phyloP scores from a whole-genome alignment of 2,797 vertebrate species.

The Naso thynnoides region DNA sequence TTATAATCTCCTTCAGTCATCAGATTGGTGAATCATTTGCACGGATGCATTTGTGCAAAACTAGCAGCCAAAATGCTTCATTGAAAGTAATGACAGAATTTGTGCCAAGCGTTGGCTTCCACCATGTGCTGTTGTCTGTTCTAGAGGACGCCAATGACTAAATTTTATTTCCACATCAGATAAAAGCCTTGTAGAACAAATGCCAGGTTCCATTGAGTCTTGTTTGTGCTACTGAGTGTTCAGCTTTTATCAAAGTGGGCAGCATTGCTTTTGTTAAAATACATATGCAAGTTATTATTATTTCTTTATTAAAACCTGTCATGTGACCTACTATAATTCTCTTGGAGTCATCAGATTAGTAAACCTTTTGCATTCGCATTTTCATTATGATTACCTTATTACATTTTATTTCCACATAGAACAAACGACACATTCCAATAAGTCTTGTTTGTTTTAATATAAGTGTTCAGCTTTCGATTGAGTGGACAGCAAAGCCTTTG shows the following conservation, averaged over 20 bases:
- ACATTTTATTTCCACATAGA: slow-evolving; percentile 46
- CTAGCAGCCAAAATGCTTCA: slow-evolving; percentile 35
- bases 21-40: slow-evolving; percentile 9
- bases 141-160: slow-evolving; percentile 26
- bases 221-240: slow-evolving; percentile 10
- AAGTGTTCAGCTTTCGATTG: slow-evolving; percentile 5
- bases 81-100: slow-evolving; percentile 35
- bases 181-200: slow-evolving; percentile 23
- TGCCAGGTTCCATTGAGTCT: not conserved
- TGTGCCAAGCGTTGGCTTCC: slow-evolving; percentile 43
- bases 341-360: no score
- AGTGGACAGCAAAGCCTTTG: not conserved
- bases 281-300: no score
- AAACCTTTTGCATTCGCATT: no score
- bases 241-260: not conserved
- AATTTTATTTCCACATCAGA: slow-evolving; percentile 48
- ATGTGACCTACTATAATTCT: no score
- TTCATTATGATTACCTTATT: no score
- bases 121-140: slow-evolving; percentile 23
- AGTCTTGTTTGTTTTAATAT: not conserved
- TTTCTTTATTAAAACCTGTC: no score
- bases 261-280: not conserved
- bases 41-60: slow-evolving; percentile 17
- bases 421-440: slow-evolving; percentile 12
- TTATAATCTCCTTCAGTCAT: slow-evolving; percentile 1